Conservation (phyloP, 2,797 vertebrate genomes). For the Okamejei kenojei region DNA sequence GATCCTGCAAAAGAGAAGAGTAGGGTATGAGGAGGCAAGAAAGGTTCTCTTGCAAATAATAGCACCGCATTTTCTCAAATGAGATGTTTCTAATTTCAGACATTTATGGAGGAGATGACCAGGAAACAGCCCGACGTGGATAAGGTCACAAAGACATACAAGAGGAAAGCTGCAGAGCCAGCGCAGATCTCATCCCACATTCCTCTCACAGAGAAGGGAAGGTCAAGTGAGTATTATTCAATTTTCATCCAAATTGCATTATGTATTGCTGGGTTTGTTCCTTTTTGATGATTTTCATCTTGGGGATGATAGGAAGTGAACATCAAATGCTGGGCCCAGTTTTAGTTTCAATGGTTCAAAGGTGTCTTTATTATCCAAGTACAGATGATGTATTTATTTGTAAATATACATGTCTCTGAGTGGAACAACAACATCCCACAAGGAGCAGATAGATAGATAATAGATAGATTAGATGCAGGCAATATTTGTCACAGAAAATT, state of each 20-base stretch:
- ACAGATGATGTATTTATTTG: no score
- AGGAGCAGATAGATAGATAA: neutral
- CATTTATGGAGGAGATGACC: conserved; percentile 98
- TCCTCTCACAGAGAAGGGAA: conserved; percentile 84
- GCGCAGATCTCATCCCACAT: conserved; percentile 74
- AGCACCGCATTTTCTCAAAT: neutral
- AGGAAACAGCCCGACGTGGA: conserved; percentile 94
- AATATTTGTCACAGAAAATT: neutral
- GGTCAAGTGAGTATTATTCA: conserved; percentile 44
- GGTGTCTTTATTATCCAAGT: no score
- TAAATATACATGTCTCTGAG: neutral
- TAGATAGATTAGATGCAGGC: neutral
- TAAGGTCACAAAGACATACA: conserved; percentile 92
- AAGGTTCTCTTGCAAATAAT: neutral
- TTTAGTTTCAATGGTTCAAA: neutral
- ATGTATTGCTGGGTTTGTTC: no score
- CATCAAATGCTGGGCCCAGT: neutral
- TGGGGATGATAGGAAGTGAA: neutral
- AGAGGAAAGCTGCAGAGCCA: conserved; percentile 79
- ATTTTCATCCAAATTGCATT: neutral
- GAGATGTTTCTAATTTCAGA: conserved; percentile 51
- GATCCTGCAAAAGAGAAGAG: neutral
- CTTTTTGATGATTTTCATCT: neutral
- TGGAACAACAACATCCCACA: neutral
- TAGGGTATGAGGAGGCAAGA: neutral